Percentiles rank a stretch among this genome's conserved stretches.
phyloP scores from a whole-genome alignment of 2,797 vertebrate genomes.

The Podarcis siculus region DNA sequence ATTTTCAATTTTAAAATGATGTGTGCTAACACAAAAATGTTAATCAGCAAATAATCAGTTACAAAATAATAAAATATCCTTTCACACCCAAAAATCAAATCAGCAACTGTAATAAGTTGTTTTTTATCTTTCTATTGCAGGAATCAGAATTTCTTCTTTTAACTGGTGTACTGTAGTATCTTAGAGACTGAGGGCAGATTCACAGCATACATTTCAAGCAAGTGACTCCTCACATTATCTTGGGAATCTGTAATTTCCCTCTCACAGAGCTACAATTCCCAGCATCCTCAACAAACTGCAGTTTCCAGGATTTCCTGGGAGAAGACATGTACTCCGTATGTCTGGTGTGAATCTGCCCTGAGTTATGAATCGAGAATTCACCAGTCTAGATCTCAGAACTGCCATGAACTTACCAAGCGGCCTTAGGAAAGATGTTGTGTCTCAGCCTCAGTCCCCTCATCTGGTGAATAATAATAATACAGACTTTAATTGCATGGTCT shows the following conservation, averaged over 20 bases:
- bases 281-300: too few species aligned
- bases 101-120: background rate
- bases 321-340: too few species aligned
- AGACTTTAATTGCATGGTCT: background rate
- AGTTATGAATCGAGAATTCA: background rate
- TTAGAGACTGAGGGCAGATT: background rate
- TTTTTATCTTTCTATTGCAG: background rate
- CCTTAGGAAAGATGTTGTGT: background rate
- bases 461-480: background rate
- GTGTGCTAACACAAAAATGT: too few species aligned
- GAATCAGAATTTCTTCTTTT: background rate
- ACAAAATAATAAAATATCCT: too few species aligned
- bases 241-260: too few species aligned
- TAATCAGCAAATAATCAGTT: too few species aligned
- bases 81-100: too few species aligned
- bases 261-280: too few species aligned
- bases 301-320: too few species aligned
- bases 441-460: background rate
- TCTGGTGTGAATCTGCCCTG: background rate
- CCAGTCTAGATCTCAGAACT: background rate
- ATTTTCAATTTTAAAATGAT: too few species aligned
- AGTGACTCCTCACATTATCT: too few species aligned
- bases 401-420: background rate
- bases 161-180: background rate
- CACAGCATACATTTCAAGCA: too few species aligned